Conservation (phyloP, 2,888 invertebrate species). For the Tholera decimalis region DNA sequence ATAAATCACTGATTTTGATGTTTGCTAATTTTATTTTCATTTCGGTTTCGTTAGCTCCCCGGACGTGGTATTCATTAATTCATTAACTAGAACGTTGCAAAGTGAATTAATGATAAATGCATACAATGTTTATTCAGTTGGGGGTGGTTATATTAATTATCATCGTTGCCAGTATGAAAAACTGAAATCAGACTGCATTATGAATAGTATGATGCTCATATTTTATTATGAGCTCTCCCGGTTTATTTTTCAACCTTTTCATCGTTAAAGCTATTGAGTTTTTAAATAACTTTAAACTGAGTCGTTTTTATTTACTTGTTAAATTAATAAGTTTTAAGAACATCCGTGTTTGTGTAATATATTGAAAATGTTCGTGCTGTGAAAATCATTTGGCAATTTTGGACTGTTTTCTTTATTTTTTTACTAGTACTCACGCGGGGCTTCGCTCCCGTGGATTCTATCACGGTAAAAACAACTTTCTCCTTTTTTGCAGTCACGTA, state of each 20-base stretch:
- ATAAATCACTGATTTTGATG: no score
- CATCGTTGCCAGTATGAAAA: slow-evolving; percentile 33
- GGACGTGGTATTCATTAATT: slow-evolving; percentile 5
- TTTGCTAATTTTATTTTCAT: no score
- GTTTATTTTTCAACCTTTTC: slow-evolving; percentile 6
- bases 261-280: slow-evolving; percentile 18
- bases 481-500: no score
- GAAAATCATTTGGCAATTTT: no score
- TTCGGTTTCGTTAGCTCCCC: slow-evolving; percentile 6
- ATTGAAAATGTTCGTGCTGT: background rate
- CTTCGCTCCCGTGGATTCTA: no score
- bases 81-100: slow-evolving; percentile 21
- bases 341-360: background rate
- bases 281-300: slow-evolving; percentile 13
- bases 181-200: slow-evolving; percentile 22
- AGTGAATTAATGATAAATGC: slow-evolving; percentile 24
- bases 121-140: slow-evolving; percentile 17
- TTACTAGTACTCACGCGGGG: no score
- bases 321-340: background rate
- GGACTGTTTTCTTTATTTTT: no score
- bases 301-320: slow-evolving; percentile 9
- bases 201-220: slow-evolving; percentile 21
- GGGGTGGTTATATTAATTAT: slow-evolving; percentile 4
- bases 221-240: slow-evolving; percentile 15
- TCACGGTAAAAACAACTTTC: no score